Conservation (phyloP, 2,797 vertebrate genomes). For the Phrynocephalus guinanensis region DNA sequence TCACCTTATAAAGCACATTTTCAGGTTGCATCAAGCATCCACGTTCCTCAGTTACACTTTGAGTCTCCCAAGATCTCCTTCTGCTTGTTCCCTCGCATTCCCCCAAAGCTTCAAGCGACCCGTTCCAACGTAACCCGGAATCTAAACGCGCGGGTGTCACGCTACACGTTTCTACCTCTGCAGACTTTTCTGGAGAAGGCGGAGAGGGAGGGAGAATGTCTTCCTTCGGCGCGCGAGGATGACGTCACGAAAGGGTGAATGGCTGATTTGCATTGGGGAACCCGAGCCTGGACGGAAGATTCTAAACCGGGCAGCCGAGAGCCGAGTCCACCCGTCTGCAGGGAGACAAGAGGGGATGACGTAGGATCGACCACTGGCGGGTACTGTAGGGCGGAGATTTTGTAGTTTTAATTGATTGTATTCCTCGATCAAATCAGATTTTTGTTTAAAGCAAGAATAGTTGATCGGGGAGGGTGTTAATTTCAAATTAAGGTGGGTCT, state of each 20-base stretch:
- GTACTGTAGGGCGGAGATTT: neutral
- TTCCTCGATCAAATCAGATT: neutral
- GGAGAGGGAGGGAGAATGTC: neutral
- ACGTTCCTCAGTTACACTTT: no score
- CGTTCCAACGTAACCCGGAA: neutral
- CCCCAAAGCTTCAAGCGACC: no score
- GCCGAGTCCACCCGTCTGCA: neutral
- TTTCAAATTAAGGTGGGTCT: neutral
- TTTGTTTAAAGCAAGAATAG: neutral
- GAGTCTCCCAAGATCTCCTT: no score
- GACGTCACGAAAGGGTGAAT: neutral
- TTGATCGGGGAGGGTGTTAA: neutral
- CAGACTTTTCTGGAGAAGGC: neutral
- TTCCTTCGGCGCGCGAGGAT: neutral
- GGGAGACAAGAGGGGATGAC: neutral
- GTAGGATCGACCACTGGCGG: neutral
- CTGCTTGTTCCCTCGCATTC: no score
- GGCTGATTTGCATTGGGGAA: neutral
- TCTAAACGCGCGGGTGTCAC: no score
- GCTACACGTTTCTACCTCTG: neutral
- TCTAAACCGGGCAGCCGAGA: neutral
- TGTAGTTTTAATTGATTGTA: neutral
- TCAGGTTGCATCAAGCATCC: neutral
- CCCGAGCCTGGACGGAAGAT: neutral
- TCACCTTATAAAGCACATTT: neutral